A percentile compares a stretch with the other conserved stretches of the same genome.
phyloP scores from a whole-genome alignment of 2,797 vertebrate genomes.

The Lycodopsis pacificus region DNA sequence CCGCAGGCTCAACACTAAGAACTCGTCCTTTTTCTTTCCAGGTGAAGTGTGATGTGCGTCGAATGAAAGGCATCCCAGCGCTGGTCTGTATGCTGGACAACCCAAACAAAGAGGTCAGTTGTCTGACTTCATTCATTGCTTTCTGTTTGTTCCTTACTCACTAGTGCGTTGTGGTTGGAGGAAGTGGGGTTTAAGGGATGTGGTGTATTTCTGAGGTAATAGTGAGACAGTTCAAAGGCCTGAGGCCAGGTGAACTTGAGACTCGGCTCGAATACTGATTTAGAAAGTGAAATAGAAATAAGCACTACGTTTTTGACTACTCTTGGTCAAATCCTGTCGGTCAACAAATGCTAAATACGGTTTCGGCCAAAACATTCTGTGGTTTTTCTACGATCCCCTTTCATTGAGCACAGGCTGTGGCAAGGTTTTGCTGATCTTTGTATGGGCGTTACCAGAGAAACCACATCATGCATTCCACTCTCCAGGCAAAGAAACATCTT shows the following conservation, averaged over 20 bases:
- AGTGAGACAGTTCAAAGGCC: not conserved
- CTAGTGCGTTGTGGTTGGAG: constrained; percentile 31
- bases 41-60: constrained; percentile 85
- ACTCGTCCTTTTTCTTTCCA: constrained; percentile 46
- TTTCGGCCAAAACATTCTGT: constrained; percentile 40
- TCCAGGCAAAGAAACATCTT: constrained; percentile 44
- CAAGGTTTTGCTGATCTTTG: constrained; percentile 61
- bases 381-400: constrained; percentile 55
- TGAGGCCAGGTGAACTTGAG: constrained; percentile 12
- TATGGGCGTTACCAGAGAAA: constrained; percentile 56
- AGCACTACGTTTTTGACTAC: constrained; percentile 27
- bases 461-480: constrained; percentile 65
- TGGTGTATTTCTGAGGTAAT: constrained; percentile 27
- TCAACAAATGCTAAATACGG: constrained; percentile 65
- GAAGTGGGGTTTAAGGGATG: constrained; percentile 33
- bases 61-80: constrained; percentile 93
- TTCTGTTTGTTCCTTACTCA: constrained; percentile 16
- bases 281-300: constrained; percentile 40
- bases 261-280: constrained; percentile 13
- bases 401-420: constrained; percentile 62
- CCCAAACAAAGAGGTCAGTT: constrained; percentile 92
- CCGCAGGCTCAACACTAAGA: not conserved
- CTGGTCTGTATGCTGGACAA: constrained; percentile 94
- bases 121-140: not conserved
- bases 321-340: constrained; percentile 45